Conservation (phyloP, 1,140 invertebrate genomes). For the Papilio aristodemus region DNA sequence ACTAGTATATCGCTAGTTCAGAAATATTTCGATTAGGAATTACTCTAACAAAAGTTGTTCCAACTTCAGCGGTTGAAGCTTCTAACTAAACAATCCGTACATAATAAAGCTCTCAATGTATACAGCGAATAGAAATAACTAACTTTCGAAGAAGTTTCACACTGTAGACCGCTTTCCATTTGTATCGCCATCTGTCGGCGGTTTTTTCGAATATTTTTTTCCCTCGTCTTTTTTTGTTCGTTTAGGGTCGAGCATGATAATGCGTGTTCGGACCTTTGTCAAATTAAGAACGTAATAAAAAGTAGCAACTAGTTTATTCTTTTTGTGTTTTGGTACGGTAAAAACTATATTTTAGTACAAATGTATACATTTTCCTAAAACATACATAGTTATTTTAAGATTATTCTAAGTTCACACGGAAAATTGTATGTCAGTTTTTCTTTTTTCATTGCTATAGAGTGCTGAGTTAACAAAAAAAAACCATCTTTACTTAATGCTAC, state of each 20-base stretch:
- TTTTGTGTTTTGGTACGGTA: slow-evolving; percentile 4
- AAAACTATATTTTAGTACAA: neutral
- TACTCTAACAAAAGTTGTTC: neutral
- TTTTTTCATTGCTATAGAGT: too few species aligned
- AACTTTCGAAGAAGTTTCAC: slow-evolving; percentile 19
- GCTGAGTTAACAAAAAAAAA: too few species aligned
- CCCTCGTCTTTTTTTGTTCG: neutral
- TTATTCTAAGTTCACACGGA: too few species aligned
- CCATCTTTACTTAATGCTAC: too few species aligned
- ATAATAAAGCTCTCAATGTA: slow-evolving; percentile 19
- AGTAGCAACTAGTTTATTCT: slow-evolving; percentile 26
- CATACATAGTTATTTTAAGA: neutral
- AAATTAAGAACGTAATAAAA: slow-evolving; percentile 21
- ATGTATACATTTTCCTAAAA: neutral
- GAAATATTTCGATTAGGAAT: neutral
- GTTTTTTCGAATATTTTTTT: slow-evolving; percentile 15
- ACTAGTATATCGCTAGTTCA: too few species aligned
- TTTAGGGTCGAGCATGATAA: slow-evolving; percentile 8
- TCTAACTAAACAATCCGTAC: slow-evolving; percentile 2
- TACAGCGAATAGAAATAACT: slow-evolving; percentile 1
- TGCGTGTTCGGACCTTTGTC: slow-evolving; percentile 22
- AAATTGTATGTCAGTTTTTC: too few species aligned
- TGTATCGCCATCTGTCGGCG: slow-evolving; percentile 9
- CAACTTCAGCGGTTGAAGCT: slow-evolving; percentile 13
- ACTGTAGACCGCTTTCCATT: slow-evolving; percentile 27